These are phyloP conservation scores for Oxyruncus cristatus DNA, from an alignment of 2,113 vertebrate species.

Conservation along the genomic window DNA sequence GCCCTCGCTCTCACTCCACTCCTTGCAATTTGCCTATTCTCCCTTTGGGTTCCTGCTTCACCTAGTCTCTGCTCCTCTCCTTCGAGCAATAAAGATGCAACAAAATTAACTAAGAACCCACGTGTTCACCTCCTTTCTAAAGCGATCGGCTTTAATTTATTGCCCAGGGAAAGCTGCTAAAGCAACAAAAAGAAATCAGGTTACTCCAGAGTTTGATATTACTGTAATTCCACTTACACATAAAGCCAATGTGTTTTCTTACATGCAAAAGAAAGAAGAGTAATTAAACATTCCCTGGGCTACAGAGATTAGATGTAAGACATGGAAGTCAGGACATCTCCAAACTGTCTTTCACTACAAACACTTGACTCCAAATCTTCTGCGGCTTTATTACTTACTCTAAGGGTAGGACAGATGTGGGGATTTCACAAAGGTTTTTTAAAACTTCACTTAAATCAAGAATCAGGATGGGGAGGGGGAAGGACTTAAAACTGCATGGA, in stretches of 20 bases:
- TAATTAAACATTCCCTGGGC: not conserved
- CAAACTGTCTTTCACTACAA: not conserved
- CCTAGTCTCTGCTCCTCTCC: too few species aligned
- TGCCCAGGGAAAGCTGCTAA: not conserved
- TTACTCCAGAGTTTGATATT: not conserved
- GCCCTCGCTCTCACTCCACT: too few species aligned
- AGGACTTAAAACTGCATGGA: not conserved
- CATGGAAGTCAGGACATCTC: not conserved
- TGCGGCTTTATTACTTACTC: not conserved
- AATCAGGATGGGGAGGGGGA: fast-evolving
- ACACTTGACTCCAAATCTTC: not conserved
- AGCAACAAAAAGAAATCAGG: not conserved
- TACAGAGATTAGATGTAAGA: not conserved
- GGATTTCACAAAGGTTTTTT: not conserved
- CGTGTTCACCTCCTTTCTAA: too few species aligned
- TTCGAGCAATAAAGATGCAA: too few species aligned
- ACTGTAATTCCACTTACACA: not conserved
- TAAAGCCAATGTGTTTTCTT: not conserved
- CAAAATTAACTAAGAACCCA: too few species aligned
- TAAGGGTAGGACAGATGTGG: not conserved
- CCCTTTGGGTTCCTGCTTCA: too few species aligned
- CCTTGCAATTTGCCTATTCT: too few species aligned
- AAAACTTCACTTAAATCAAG: not conserved
- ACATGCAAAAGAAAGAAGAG: not conserved
- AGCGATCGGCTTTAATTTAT: too few species aligned